A percentile compares a stretch with the other conserved stretches of the same genome.
phyloP scores from a whole-genome alignment of 2,797 vertebrate genomes.

The Sebastes dallii region DNA sequence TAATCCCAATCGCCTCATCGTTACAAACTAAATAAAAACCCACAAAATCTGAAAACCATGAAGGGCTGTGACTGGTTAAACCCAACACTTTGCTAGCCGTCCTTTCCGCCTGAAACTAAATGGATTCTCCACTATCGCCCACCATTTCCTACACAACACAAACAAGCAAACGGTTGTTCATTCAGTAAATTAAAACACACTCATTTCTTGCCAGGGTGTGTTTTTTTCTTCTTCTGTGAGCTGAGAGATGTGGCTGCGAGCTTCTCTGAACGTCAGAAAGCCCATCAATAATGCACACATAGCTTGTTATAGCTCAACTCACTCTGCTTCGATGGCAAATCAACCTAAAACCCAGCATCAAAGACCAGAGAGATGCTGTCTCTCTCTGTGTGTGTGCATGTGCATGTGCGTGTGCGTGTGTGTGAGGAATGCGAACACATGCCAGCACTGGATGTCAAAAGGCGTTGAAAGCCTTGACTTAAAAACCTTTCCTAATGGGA shows the following conservation, averaged over 20 bases:
- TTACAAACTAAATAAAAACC: background rate
- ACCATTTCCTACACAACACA: slow-evolving; percentile 33
- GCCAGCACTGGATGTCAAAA: slow-evolving; percentile 33
- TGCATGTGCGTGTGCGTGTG: background rate
- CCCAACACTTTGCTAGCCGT: background rate
- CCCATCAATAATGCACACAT: slow-evolving; percentile 78
- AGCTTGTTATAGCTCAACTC: slow-evolving; percentile 76
- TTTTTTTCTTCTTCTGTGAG: slow-evolving; percentile 12
- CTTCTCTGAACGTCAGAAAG: slow-evolving; percentile 63
- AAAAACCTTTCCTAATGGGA: slow-evolving; percentile 43
- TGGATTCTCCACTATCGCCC: slow-evolving; percentile 22
- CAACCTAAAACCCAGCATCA: slow-evolving; percentile 65
- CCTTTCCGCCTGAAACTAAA: slow-evolving; percentile 17
- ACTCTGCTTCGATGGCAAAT: slow-evolving; percentile 62
- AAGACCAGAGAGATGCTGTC: slow-evolving; percentile 41
- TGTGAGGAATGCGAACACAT: background rate
- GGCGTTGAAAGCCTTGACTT: slow-evolving; percentile 57
- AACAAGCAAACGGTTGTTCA: slow-evolving; percentile 33
- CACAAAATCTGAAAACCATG: slow-evolving; percentile 5
- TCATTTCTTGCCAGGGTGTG: slow-evolving; percentile 12
- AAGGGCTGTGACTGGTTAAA: background rate
- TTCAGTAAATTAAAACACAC: slow-evolving; percentile 46
- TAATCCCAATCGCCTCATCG: slow-evolving; percentile 28
- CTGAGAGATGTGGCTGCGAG: slow-evolving; percentile 59
- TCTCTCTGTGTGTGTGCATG: background rate